Evolutionary conservation across 2,113 vertebrate genomes (phyloP).

Genomic region (Podarcis muralis): DNA sequence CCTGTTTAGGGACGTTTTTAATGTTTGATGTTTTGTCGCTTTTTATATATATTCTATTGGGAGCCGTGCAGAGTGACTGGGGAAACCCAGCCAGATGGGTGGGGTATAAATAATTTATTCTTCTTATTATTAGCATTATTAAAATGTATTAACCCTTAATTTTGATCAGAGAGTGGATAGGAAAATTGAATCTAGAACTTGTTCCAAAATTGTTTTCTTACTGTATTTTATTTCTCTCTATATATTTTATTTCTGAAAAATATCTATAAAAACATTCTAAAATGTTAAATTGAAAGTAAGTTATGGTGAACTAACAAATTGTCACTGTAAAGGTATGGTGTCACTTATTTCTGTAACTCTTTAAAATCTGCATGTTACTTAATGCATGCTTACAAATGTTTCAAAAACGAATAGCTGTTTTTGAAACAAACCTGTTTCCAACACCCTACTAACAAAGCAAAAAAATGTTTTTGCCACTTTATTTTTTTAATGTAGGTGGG

Average conservation of each 20-base stretch:
- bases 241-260: neutral
- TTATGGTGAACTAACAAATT: slow-evolving; percentile 47
- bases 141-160: neutral
- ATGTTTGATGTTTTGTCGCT: too few species aligned
- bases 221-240: neutral
- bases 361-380: slow-evolving; percentile 56
- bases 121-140: too few species aligned
- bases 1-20: too few species aligned
- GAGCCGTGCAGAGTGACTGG: too few species aligned
- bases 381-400: slow-evolving; percentile 49
- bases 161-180: neutral
- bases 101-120: too few species aligned
- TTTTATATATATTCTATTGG: too few species aligned
- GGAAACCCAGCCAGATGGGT: too few species aligned
- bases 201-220: neutral
- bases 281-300: slow-evolving; percentile 5
- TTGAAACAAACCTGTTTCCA: slow-evolving; percentile 59
- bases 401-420: slow-evolving; percentile 61
- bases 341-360: slow-evolving; percentile 41
- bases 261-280: neutral
- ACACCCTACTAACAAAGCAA: slow-evolving; percentile 67
- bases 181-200: neutral
- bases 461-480: slow-evolving; percentile 78
- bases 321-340: neutral
- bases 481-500: slow-evolving; percentile 84